Percentiles rank a stretch among this genome's conserved stretches.
These are phyloP conservation scores for Gastrophysa polygoni DNA, from an alignment of 2,888 invertebrate species.

Conservation along the genomic window DNA sequence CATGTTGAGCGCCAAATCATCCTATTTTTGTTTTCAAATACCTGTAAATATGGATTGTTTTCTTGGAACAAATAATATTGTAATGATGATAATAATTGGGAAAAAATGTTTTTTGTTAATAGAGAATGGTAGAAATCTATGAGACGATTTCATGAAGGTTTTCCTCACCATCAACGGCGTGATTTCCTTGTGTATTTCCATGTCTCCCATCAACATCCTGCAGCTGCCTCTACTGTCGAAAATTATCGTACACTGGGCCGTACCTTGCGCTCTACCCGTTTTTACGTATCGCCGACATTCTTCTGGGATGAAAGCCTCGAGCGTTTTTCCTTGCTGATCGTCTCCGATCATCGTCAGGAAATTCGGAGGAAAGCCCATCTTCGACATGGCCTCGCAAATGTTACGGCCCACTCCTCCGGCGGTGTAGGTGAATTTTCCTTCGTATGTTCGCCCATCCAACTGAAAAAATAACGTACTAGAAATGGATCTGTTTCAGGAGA, in stretches of 20 bases:
- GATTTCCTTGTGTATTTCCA: conserved; percentile 77
- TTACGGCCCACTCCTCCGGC: conserved; percentile 94
- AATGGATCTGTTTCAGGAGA: no score
- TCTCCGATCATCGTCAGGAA: conserved; percentile 81
- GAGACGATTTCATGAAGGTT: no score
- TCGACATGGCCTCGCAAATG: conserved; percentile 83
- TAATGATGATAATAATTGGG: no score
- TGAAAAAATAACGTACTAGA: no score
- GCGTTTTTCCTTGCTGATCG: conserved; percentile 64
- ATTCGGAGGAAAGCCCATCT: conserved; percentile 67
- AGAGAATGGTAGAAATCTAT: no score
- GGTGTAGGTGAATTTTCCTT: conserved; percentile 66
- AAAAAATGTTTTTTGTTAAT: no score
- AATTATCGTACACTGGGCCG: conserved; percentile 78
- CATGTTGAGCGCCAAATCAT: no score
- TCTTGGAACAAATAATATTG: no score
- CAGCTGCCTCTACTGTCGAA: conserved; percentile 80
- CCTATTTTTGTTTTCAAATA: no score
- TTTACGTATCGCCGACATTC: conserved; percentile 50
- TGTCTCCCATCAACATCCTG: conserved; percentile 80
- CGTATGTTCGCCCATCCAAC: conserved; percentile 81
- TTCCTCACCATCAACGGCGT: conserved; percentile 65
- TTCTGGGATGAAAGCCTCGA: conserved; percentile 53
- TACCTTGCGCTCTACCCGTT: conserved; percentile 57
- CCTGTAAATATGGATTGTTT: no score